Evolutionary conservation across 2,888 invertebrate genomes (phyloP), one percentile per base, ranked within the genome.

Genomic region (Platynereis dumerilii): DNA sequence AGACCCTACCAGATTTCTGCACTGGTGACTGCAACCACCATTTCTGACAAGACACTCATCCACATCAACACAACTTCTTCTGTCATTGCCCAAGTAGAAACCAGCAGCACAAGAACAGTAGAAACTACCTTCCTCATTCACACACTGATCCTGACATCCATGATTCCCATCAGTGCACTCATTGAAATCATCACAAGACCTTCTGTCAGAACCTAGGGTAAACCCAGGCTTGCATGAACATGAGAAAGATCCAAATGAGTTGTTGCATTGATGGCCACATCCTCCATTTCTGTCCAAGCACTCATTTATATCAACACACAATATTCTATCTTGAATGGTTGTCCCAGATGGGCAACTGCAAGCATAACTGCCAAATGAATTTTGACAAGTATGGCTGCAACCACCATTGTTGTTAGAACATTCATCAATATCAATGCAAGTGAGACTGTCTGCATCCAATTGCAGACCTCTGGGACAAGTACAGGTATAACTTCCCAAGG

Each of bases 401-500:
- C 48, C 48, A 20, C 20, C 48, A 48, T 48, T 48, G 20, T 48
- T 22, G 17, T 48, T n/a, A 20, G 22, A n/a, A n/a, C 48, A 48
- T n/a, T 48, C 48, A 48, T 48, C n/a, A n/a, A 48, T n/a, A 48
- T 48, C 48, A n/a, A 20, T n/a, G 22, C 48, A 48, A n/a, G 3
- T 48, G 48, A 20, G 10, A 12, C 48, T n/a, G n/a, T 48, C 48
- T 12, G 48, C 5, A 20, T n/a, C n/a, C 48, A 48, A 22, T n/a
- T 22, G n/a, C n/a, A 20, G 17, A 48, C 48, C 48, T 7, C 20
- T 22, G 3, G 48, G 22, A 48, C 48, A 48, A n/a, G 10, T 39
- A 27, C 87, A 87, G 29, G 90, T 89, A 73, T 90, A 92, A 0
- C 91, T 91, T 54, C 94, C 94, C 63, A 91, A 90, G 1, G 91